Evolutionary conservation across 2,797 vertebrate genomes (phyloP).

Genomic region (Melanotaenia nigrans): DNA sequence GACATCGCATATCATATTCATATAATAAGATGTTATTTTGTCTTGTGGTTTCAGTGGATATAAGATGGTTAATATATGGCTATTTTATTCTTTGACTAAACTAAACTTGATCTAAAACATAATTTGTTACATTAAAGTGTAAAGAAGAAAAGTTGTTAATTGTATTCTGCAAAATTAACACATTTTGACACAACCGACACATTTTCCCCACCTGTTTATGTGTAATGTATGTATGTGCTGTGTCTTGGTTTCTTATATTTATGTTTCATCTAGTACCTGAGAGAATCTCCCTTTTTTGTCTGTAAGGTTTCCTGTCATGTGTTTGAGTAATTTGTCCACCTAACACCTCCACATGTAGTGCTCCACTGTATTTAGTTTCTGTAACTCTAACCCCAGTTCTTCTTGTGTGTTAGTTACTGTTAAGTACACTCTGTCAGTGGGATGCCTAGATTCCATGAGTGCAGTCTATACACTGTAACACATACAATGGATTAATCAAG

Average conservation of each 20-base stretch:
- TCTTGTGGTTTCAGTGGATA: background rate
- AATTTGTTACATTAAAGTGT: background rate
- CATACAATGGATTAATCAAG: background rate
- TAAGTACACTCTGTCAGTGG: no score
- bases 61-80: background rate
- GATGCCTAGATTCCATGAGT: no score
- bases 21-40: background rate
- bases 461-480: no score
- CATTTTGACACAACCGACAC: background rate
- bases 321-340: conserved; percentile 14
- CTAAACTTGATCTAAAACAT: background rate
- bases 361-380: conserved; percentile 36
- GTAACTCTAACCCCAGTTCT: conserved; percentile 17
- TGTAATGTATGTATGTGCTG: background rate
- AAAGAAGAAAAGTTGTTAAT: background rate
- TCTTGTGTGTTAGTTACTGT: background rate
- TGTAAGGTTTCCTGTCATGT: background rate
- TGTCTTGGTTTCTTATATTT: background rate
- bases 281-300: background rate
- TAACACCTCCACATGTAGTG: background rate
- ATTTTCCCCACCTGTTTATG: background rate
- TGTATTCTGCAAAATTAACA: background rate
- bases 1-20: background rate
- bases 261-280: background rate
- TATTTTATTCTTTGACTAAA: no score